Evolutionary conservation across 1,140 invertebrate species (phyloP), one percentile per base, ranked within the genome.

Genomic region (Temnothorax nylanderi): DNA sequence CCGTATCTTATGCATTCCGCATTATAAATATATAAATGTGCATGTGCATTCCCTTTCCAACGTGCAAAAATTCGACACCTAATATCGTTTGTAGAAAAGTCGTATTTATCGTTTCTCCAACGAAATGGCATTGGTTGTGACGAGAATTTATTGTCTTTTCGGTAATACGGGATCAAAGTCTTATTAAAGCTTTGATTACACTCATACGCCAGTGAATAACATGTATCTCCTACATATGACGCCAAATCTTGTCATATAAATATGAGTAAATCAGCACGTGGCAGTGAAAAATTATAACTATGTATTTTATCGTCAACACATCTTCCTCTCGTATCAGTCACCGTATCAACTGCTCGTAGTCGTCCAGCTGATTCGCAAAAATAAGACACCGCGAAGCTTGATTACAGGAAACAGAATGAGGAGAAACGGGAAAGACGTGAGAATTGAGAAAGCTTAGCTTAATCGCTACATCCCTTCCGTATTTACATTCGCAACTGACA

Each of bases 231-330:
- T 44, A 47, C 26, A 26, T 47, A 32, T n/a, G 65, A 64, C 6
- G 49, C 67, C 62, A 44, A 60, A 56, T 8, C 44, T 84, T 49
- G 34, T 75, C 26, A 5, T 26, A 75, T 21, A 44, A 58, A 71
- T 58, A 54, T 49, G 69, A 91, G 78, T 26, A 87, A 91, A 82
- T 85, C 32, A 87, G 64, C 58, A 34, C 44, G 51, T 88, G 91
- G 89, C 91, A 91, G 91, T 91, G 90, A 69, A 75, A 91, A 91
- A 89, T 89, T 85, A 91, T 91, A 84, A 26, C 71, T 86, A 84
- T 71, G 18, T 77, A 60, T 21, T 77, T 88, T 72, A 86, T 77
- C 49, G 49, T 74, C 80, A 81, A 85, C 58, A 32, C 26, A 49
- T 69, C 62, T 82, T n/a, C 13, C 10, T 78, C 56, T 75, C 3